Conservation (phyloP, 1,140 invertebrate genomes). For the Yoshiicerus persimilis region DNA sequence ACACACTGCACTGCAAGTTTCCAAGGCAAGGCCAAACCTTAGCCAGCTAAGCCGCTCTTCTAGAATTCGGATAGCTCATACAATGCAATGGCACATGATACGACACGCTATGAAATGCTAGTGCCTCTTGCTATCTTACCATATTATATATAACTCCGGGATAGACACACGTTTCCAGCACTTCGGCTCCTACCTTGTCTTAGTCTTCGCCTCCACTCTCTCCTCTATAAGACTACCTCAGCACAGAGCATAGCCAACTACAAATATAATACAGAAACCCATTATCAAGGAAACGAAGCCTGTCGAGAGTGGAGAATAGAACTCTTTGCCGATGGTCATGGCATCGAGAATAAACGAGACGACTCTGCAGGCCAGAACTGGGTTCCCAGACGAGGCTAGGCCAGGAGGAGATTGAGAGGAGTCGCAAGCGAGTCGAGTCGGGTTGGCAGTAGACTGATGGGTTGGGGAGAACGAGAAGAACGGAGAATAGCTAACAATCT, state of each 20-base stretch:
- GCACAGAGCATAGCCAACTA: neutral
- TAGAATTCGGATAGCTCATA: neutral
- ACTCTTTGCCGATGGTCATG: neutral
- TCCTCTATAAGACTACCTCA: too few relatives aligned
- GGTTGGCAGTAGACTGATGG: neutral
- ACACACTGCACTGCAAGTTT: neutral
- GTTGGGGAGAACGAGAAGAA: neutral
- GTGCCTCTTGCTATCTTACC: neutral
- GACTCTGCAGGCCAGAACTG: neutral
- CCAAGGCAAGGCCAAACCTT: neutral
- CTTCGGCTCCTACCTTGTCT: too few relatives aligned
- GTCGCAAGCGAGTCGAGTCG: neutral
- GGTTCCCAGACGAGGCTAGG: neutral
- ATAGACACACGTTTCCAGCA: too few relatives aligned
- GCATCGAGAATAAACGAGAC: neutral
- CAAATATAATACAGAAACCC: neutral
- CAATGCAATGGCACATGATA: neutral
- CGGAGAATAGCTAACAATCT: constrained; percentile 10
- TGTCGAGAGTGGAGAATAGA: neutral
- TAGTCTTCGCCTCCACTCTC: too few relatives aligned
- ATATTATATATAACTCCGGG: too few relatives aligned
- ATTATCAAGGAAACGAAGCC: neutral
- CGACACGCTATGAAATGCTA: neutral
- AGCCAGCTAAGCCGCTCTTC: neutral
- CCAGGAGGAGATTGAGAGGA: constrained; percentile 14